Conservation (phyloP, 2,888 invertebrate species). For the Drosophila paranaensis region DNA sequence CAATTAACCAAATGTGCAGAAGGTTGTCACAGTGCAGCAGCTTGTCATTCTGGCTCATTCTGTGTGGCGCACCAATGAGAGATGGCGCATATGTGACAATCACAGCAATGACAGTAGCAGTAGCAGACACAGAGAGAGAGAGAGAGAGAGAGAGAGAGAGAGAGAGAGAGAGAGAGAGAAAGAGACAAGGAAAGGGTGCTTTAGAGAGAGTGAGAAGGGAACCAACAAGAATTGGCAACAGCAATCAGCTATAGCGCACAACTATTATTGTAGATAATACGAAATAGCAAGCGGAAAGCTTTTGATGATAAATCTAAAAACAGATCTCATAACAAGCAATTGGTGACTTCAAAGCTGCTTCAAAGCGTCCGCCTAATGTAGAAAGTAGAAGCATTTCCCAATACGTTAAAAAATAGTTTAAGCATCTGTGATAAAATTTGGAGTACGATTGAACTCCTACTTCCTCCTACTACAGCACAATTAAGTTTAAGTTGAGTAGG, state of each 20-base stretch:
- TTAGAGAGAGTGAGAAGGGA: background rate
- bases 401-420: too few species aligned
- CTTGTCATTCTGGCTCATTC: constrained; percentile 24
- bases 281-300: background rate
- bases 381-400: too few species aligned
- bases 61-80: constrained; percentile 16
- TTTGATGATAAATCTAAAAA: background rate
- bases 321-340: background rate
- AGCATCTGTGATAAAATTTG: too few species aligned
- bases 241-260: background rate
- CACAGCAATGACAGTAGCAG: constrained; percentile 29
- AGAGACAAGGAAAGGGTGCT: too few species aligned
- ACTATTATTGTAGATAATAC: background rate
- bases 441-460: too few species aligned
- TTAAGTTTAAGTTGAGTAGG: background rate
- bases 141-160: background rate
- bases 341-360: background rate
- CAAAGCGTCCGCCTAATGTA: too few species aligned
- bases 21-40: constrained; percentile 21
- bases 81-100: constrained; percentile 38
- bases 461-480: too few species aligned
- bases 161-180: background rate
- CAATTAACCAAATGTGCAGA: constrained; percentile 73
- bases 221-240: background rate
- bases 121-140: background rate